phyloP scores from a whole-genome alignment of 2,888 invertebrate genomes.

The Atrina japonica region DNA sequence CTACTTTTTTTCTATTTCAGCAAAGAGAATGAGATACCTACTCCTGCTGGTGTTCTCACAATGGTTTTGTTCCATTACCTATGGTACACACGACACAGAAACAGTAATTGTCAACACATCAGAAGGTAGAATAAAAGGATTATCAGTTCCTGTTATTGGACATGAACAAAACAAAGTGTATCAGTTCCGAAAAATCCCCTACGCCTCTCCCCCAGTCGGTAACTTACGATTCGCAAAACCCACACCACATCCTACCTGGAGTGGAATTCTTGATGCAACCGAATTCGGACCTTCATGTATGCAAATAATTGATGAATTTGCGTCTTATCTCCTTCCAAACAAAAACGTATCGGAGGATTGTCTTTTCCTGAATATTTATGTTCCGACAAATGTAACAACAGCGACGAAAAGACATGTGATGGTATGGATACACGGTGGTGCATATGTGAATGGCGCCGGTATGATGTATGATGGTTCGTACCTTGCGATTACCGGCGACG shows the following conservation, averaged over 20 bases:
- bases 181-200: slow-evolving; percentile 37
- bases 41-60: too few species aligned
- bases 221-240: slow-evolving; percentile 37
- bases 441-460: slow-evolving; percentile 19
- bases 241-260: slow-evolving; percentile 8
- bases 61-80: too few species aligned
- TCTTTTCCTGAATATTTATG: slow-evolving; percentile 40
- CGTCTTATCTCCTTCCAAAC: neutral
- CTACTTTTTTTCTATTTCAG: too few species aligned
- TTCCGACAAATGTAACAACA: slow-evolving; percentile 13
- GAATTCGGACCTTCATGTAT: slow-evolving; percentile 33
- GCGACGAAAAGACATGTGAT: slow-evolving; percentile 31
- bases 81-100: too few species aligned
- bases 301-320: slow-evolving; percentile 7
- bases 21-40: too few species aligned
- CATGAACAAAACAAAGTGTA: too few species aligned
- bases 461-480: slow-evolving; percentile 24
- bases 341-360: slow-evolving; percentile 36
- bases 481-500: slow-evolving; percentile 33
- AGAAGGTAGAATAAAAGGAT: too few species aligned
- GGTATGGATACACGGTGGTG: slow-evolving; percentile 50
- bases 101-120: too few species aligned
- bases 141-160: too few species aligned
- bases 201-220: slow-evolving; percentile 39
- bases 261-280: slow-evolving; percentile 28